These are phyloP conservation scores for Cheirogaleus medius DNA, from an alignment of 2,113 vertebrate species.

Conservation along the genomic window DNA sequence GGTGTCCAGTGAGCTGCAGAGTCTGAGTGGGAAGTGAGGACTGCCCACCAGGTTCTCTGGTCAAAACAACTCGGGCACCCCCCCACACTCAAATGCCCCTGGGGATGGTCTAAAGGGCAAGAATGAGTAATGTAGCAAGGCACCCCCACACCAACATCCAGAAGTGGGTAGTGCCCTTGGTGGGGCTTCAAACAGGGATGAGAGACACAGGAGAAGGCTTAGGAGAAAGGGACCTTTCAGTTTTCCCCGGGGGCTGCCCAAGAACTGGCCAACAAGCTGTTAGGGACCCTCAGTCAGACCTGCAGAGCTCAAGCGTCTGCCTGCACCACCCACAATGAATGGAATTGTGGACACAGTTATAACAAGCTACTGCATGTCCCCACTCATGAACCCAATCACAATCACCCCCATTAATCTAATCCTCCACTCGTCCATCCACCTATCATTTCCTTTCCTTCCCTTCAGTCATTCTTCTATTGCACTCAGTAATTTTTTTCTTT, in stretches of 20 bases:
- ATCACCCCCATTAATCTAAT: neutral
- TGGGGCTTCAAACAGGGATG: neutral
- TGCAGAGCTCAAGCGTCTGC: neutral
- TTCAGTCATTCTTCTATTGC: neutral
- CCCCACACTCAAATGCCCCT: neutral
- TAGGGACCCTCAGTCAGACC: neutral
- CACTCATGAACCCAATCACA: neutral
- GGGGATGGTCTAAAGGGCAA: neutral
- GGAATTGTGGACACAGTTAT: neutral
- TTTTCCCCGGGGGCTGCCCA: neutral
- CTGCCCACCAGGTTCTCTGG: neutral
- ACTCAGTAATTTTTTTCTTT: neutral
- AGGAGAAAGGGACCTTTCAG: neutral
- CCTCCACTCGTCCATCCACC: neutral
- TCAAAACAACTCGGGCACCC: neutral
- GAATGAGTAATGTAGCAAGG: neutral
- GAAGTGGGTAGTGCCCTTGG: neutral
- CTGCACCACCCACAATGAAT: neutral
- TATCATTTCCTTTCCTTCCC: neutral
- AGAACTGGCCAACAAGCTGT: neutral
- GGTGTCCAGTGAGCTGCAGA: neutral
- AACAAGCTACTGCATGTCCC: neutral
- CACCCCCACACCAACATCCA: neutral
- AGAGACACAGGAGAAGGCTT: neutral
- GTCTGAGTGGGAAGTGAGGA: neutral